These are phyloP conservation scores for Cardiocondyla obscurior DNA, from an alignment of 1,140 invertebrate genomes.

Conservation along the genomic window DNA sequence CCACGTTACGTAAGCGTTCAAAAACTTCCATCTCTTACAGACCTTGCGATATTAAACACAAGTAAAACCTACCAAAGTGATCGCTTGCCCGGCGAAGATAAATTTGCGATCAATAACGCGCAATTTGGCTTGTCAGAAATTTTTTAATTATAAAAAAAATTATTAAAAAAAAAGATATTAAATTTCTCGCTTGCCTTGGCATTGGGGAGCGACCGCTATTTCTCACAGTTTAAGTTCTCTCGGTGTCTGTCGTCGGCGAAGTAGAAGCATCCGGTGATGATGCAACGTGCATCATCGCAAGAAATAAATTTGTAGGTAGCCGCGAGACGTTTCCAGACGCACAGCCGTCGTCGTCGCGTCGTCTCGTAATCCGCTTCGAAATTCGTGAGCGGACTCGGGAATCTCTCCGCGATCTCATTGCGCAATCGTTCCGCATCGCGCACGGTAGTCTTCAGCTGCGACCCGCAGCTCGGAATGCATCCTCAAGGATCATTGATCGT, in stretches of 20 bases:
- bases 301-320: neutral
- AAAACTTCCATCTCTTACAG: neutral
- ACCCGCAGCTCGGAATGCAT: neutral
- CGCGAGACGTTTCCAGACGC: neutral
- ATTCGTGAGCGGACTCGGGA: neutral
- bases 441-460: neutral
- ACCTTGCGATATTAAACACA: neutral
- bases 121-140: neutral
- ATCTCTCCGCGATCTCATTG: neutral
- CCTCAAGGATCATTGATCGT: slow-evolving; percentile 26
- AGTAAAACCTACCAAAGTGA: too few species aligned
- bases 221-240: slow-evolving; percentile 27
- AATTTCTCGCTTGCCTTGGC: slow-evolving; percentile 17
- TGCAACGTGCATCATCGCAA: neutral
- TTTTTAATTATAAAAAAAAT: neutral
- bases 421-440: neutral
- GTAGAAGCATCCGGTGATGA: slow-evolving; percentile 29
- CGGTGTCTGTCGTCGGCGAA: neutral
- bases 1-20: neutral
- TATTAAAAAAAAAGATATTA: too few species aligned
- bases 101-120: too few species aligned
- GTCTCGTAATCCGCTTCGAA: neutral
- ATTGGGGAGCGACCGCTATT: slow-evolving; percentile 10
- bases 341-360: neutral
- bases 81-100: too few species aligned